Evolutionary conservation across 2,113 vertebrate genomes (phyloP), one percentile per base, ranked within the genome.

Genomic region (Merops nubicus): DNA sequence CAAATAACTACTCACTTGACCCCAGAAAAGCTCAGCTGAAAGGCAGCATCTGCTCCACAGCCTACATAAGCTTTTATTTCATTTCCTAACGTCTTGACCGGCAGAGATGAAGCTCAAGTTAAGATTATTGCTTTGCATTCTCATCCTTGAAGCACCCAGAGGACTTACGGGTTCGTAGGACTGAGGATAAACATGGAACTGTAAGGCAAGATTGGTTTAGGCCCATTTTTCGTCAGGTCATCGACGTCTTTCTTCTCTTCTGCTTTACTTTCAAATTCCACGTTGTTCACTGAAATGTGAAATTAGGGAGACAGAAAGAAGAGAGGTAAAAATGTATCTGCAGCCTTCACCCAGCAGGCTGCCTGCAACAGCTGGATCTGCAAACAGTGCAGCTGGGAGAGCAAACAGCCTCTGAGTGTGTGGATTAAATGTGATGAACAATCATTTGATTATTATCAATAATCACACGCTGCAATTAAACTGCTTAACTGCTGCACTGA

Each of bases 151-250:
- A n/a, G 33, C 6, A 56, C 9, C 45, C 64, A 48, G 47, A 48
- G 64, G 62, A 99, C 99, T 99, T 96, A 99, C 99, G 99, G 98
- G 54, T 99, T 99, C 53, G 98, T 98, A 70, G 99, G 99, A 40
- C 99, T 99, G 45, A 99, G 98, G 89, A 99, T 98, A 89, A 99
- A 99, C 99, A 99, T 99, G 95, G 99, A 99, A 22, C 99, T 99
- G 97, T 99, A 99, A 13, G 99, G 99, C 86, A 99, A 98, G 84
- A 99, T 99, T 42, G 99, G 99, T 40, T 98, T 99, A 29, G 99
- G 98, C 36, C 98, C 98, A 1, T 97, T 98, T 81, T 97, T 97
- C 3, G 94, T 97, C 51, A 97, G 54, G 14, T 98, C 99, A 1
- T 98, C 98, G 5, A 97, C 96, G 4, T 98, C 99, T 96, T 99